Conservation (phyloP, 2,797 vertebrate genomes). For the Crax fasciolata region DNA sequence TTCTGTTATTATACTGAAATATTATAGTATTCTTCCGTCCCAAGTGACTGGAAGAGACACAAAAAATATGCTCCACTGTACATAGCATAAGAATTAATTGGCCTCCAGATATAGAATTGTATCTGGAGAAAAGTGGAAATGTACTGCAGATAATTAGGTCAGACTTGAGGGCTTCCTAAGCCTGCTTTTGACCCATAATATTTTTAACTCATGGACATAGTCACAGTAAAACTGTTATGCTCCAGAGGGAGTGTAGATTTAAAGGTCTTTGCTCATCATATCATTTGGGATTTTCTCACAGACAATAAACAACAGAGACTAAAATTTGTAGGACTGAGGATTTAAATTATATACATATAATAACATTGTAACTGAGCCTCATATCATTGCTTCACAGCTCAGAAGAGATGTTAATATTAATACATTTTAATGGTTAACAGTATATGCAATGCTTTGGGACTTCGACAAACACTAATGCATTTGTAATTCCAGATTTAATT, state of each 20-base stretch:
- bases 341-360: neutral
- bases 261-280: constrained; percentile 24
- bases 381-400: neutral
- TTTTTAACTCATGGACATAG: constrained; percentile 30
- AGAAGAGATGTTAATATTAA: constrained; percentile 3
- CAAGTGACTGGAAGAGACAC: constrained; percentile 12
- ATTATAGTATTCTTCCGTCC: neutral
- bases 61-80: constrained; percentile 28
- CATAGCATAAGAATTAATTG: constrained; percentile 51
- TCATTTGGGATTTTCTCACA: neutral
- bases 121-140: neutral
- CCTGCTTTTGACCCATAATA: constrained; percentile 26
- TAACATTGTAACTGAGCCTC: neutral
- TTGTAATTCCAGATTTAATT: constrained; percentile 47
- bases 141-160: constrained; percentile 31
- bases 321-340: constrained; percentile 4
- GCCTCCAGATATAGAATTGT: constrained; percentile 32
- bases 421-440: neutral
- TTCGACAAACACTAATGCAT: neutral
- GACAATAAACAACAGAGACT: neutral
- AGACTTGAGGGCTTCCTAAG: constrained; percentile 12
- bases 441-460: neutral
- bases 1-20: constrained; percentile 21
- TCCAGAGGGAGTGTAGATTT: neutral
- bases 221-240: constrained; percentile 35